Evolutionary conservation across 2,797 vertebrate genomes (phyloP), one percentile per base, ranked within the genome.

Genomic region (Coregonus ussuriensis): DNA sequence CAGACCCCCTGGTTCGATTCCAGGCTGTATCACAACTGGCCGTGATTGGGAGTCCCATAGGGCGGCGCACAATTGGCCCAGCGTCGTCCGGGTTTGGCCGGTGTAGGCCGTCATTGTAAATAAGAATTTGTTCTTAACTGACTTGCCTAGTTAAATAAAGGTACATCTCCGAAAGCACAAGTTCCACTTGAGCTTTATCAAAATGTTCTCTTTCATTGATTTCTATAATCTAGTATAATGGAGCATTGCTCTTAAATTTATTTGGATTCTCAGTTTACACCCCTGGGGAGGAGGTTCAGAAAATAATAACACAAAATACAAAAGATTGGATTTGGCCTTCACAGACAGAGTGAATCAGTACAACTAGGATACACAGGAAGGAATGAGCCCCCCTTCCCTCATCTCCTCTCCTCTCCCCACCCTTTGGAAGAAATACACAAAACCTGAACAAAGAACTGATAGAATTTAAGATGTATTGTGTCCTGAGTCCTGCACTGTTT

Each of bases 281-380:
- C 52, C 21, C 74, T 77, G 74, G 74, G 79, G 62, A 75, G 73
- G 35, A 59, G 31, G 18, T 74, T 79, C n/a, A 52, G 73, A 71
- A 70, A 47, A 75, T 59, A 76, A 80, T 63, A 33, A 54, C 72
- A 74, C 21, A 70, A 63, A 67, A 63, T 15, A 62, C 15, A 59
- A 68, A 53, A 70, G 56, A 66, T 81, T 77, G 52, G 62, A 56
- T 74, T 77, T 11, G 25, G 47, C 69, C 63, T 72, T 53, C 73
- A 21, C 56, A 59, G 56, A 59, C n/a, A 21, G 56, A n/a, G 56
- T 21, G 18, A 9, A 47, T 11, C 41, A 47, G 9, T 47, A 47
- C 41, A 47, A 47, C 56, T 59, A 59, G 56, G 56, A 9, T 11
- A 63, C n/a, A 25, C 59, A 63, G 21, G 59, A 63, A 63, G 21